A percentile compares a stretch with the other conserved stretches of the same genome.
These are phyloP conservation scores for Chrysochloris asiatica DNA, from an alignment of 2,113 vertebrate species.

Conservation along the genomic window DNA sequence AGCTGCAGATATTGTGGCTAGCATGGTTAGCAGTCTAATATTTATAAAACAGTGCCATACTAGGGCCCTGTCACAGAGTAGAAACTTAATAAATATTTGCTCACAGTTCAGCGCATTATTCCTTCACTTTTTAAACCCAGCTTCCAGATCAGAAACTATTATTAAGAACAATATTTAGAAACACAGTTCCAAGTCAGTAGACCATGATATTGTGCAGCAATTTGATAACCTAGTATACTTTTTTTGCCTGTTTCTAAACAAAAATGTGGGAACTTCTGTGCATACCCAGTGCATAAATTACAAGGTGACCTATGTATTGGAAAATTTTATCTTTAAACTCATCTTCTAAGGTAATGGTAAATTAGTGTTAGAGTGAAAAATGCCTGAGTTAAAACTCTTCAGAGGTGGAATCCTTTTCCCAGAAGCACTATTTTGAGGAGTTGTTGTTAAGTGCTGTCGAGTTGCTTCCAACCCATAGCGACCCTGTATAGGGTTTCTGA, in stretches of 20 bases:
- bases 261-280: neutral
- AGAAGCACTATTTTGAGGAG: constrained; percentile 3
- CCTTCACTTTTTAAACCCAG: neutral
- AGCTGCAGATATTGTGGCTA: too few relatives aligned
- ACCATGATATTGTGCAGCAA: neutral
- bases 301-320: neutral
- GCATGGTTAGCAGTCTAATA: too few relatives aligned
- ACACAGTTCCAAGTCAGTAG: neutral
- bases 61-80: neutral
- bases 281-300: neutral
- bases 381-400: constrained; percentile 2
- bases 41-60: too few relatives aligned
- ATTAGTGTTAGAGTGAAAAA: constrained; percentile 33
- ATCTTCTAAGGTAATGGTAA: neutral
- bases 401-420: constrained; percentile 34
- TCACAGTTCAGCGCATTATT: neutral
- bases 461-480: too few relatives aligned
- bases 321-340: constrained; percentile 9
- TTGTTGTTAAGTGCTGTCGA: too few relatives aligned
- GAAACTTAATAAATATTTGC: neutral
- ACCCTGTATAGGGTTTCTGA: too few relatives aligned
- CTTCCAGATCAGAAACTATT: neutral
- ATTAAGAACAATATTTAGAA: neutral
- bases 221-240: neutral
- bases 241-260: neutral